Conservation (phyloP, 1,140 invertebrate genomes). For the Brachionus koreanus region DNA sequence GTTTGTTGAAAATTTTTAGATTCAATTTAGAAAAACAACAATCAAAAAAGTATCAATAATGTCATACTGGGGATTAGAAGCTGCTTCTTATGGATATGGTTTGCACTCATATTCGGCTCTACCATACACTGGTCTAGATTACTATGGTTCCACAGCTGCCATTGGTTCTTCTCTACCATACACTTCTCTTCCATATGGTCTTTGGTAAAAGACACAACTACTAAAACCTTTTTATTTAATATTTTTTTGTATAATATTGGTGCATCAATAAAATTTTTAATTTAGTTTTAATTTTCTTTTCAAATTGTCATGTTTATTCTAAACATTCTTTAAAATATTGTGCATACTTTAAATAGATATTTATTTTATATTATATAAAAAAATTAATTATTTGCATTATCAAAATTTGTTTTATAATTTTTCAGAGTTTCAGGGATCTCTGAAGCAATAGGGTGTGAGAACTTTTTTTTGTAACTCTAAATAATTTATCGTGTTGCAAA, state of each 20-base stretch:
- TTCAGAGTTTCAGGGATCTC: neutral
- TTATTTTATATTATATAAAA: neutral
- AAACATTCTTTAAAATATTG: neutral
- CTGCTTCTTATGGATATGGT: too few species aligned
- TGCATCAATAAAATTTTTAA: neutral
- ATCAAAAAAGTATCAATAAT: too few species aligned
- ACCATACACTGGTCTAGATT: too few species aligned
- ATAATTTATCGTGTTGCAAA: neutral
- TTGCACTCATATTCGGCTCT: too few species aligned
- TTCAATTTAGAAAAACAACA: neutral
- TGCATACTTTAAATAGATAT: neutral
- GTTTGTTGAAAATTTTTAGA: too few species aligned
- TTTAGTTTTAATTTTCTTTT: neutral
- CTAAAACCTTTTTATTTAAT: neutral
- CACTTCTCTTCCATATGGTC: neutral
- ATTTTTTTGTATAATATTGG: neutral
- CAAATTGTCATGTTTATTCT: too few species aligned
- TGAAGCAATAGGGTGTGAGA: neutral
- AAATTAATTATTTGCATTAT: neutral
- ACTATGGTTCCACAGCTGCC: neutral
- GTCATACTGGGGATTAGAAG: too few species aligned
- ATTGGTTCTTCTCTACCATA: neutral
- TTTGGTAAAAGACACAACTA: neutral
- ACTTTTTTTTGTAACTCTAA: neutral
- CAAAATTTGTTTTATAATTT: neutral